Conservation (phyloP, 2,113 vertebrate species). For the Poeciliopsis retropinna region DNA sequence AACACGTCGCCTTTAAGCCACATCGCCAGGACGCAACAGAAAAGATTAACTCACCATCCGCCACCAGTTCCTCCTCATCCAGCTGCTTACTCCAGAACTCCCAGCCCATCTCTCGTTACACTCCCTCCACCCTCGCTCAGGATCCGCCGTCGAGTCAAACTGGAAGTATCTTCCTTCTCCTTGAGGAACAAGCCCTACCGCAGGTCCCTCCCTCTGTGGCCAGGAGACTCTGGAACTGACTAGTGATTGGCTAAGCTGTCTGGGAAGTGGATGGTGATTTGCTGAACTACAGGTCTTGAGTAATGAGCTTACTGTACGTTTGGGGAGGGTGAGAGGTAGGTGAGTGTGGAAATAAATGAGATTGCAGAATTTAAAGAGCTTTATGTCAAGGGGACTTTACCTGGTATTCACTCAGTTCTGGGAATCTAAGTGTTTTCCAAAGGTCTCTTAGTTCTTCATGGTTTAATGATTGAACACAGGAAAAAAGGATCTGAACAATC, state of each 20-base stretch:
- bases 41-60: conserved; percentile 34
- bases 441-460: not conserved
- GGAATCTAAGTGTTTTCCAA: not conserved
- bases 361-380: conserved; percentile 26
- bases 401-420: not conserved
- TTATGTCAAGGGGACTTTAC: not conserved
- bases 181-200: conserved; percentile 24
- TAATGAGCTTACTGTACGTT: not conserved
- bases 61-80: conserved; percentile 60
- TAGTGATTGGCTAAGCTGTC: conserved; percentile 13
- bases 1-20: not conserved
- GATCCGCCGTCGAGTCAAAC: conserved; percentile 10
- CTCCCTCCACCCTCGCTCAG: not conserved
- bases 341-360: conserved; percentile 16
- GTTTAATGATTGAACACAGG: not conserved
- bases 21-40: not conserved
- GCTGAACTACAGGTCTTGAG: conserved; percentile 5
- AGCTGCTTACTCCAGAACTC: conserved; percentile 47
- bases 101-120: conserved; percentile 49
- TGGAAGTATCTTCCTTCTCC: conserved; percentile 20
- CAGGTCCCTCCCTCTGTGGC: not conserved
- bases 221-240: not conserved
- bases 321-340: conserved; percentile 1
- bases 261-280: conserved; percentile 2
- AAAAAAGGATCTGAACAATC: not conserved